These are phyloP conservation scores for Hydrophis major DNA, from an alignment of 2,797 vertebrate species.

Conservation along the genomic window DNA sequence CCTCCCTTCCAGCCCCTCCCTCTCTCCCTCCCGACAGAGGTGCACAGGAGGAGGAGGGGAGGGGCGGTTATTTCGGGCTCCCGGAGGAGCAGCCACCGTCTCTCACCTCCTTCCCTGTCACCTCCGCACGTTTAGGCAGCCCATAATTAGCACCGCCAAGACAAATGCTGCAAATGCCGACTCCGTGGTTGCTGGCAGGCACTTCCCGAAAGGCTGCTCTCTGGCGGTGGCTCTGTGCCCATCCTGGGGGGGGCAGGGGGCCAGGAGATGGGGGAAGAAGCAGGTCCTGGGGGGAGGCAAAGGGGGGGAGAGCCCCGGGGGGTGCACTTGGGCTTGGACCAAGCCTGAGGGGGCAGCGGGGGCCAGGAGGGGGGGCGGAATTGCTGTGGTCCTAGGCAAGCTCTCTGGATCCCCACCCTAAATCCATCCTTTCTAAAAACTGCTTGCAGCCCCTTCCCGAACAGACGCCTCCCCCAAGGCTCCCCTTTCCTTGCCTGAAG, in stretches of 20 bases:
- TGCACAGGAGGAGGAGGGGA: not conserved
- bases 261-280: not conserved
- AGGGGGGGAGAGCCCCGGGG: not conserved
- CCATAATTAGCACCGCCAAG: constrained; percentile 56
- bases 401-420: not conserved
- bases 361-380: not conserved
- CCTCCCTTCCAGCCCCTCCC: not conserved
- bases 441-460: not conserved
- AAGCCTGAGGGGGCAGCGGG: not conserved
- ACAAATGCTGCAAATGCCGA: not conserved
- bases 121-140: constrained; percentile 49
- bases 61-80: constrained; percentile 56
- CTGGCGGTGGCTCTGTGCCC: constrained; percentile 12
- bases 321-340: no score
- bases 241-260: no score
- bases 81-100: constrained; percentile 34
- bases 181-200: constrained; percentile 32
- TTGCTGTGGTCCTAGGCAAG: not conserved
- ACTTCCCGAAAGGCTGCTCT: constrained; percentile 1
- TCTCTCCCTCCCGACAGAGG: not conserved
- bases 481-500: not conserved
- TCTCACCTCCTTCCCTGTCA: constrained; percentile 54
- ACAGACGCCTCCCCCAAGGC: not conserved
- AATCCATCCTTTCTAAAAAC: not conserved
- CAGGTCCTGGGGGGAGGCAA: not conserved